A percentile compares a stretch with the other conserved stretches of the same genome.
phyloP scores from a whole-genome alignment of 2,113 vertebrate genomes.

The Lanius ludovicianus region DNA sequence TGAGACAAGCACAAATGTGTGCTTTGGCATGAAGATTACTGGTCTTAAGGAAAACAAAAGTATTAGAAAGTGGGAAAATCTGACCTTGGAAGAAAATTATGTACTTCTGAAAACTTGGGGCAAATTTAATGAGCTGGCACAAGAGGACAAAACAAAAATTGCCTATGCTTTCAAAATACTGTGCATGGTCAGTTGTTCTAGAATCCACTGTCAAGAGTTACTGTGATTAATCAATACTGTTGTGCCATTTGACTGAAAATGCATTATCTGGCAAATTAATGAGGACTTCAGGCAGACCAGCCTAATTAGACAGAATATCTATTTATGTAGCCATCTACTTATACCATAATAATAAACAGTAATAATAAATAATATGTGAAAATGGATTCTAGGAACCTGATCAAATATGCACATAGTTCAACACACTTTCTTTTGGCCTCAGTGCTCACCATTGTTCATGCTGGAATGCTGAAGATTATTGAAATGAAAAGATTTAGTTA shows the following conservation, averaged over 20 bases:
- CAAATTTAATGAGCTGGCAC: background rate
- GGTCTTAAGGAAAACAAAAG: background rate
- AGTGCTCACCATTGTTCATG: background rate
- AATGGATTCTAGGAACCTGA: slow-evolving; percentile 6
- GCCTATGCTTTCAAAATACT: background rate
- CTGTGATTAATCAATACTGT: background rate
- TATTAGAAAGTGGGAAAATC: background rate
- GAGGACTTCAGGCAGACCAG: background rate
- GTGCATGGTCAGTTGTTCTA: background rate
- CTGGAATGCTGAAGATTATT: background rate
- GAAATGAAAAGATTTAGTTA: background rate
- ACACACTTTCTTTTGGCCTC: background rate
- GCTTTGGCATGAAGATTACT: background rate
- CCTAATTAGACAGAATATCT: background rate
- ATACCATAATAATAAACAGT: background rate
- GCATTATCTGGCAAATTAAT: background rate
- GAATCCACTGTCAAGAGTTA: background rate
- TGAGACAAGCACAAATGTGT: background rate
- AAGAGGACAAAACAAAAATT: background rate
- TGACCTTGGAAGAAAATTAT: background rate
- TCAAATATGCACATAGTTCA: background rate
- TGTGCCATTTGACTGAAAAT: background rate
- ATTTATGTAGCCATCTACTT: background rate
- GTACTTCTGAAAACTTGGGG: background rate
- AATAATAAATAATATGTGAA: background rate